Evolutionary conservation across 2,888 invertebrate genomes (phyloP), one percentile per base, ranked within the genome.

Genomic region (Drosophila histrio): DNA sequence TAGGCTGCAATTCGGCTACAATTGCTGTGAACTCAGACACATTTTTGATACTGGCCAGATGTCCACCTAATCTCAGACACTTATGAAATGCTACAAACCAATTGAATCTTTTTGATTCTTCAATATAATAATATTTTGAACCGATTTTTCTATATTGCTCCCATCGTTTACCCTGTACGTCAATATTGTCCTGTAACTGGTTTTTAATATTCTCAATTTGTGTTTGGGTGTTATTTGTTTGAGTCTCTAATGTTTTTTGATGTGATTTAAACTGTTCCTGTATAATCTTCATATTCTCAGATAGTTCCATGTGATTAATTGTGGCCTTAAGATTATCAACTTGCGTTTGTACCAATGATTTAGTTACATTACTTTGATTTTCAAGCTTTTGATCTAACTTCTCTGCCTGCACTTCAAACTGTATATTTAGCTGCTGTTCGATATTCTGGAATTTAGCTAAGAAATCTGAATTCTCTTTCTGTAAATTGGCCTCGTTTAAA

Each of bases 61-160:
- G 34, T 17, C 34, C 44, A 4, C 34, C 44, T 3, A 46, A 13
- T 9, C 7, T 1, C 1, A 9, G 0, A 11, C 56, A 56, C 26
- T 7, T 56, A 1, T 36, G n/a, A 11, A 0, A 24, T 7, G 56
- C 44, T 2, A 2, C 8, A 36, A 44, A 56, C 56, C 56, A 56
- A 9, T 44, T 56, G 0, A 44, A 2, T 0, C 3, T 19, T 2
- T 13, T 1, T 2, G 5, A 6, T 2, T 19, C 2, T 11, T 24
- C 56, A 13, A 56, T 26, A 19, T 46, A 56, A 34, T 56, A 56
- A 44, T 26, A 46, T 11, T 54, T 44, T 19, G 7, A 44, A 1
- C 26, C 28, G 4, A 52, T 39, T 21, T 28, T 38, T 43, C 21
- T 2, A 43, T 26, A 17, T 15, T 9, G 44, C 11, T 26, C 7